phyloP scores from a whole-genome alignment of 2,113 vertebrate species.

The Lampris incognitus region DNA sequence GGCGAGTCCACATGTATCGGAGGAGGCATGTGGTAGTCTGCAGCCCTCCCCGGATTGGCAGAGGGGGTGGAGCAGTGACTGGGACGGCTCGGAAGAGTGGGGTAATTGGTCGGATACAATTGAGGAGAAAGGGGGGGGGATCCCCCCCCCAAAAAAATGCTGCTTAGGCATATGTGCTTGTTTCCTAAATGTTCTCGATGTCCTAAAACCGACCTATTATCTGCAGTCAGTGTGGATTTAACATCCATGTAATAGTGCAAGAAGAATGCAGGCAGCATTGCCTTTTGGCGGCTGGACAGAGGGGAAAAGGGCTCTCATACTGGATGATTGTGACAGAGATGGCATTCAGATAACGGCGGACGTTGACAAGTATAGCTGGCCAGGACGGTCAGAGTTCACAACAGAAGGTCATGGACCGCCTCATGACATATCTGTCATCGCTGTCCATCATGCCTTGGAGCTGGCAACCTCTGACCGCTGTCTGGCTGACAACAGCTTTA shows the following conservation, averaged over 20 bases:
- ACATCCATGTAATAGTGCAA: not conserved
- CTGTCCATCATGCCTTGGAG: slow-evolving; percentile 13
- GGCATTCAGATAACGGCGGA: not conserved
- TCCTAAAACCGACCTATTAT: no score
- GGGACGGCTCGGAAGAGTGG: no score
- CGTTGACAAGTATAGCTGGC: not conserved
- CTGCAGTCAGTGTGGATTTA: not conserved
- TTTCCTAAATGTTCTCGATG: no score
- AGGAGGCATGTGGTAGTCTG: no score
- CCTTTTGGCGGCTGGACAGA: not conserved
- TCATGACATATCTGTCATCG: slow-evolving; percentile 4
- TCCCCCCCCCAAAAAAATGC: no score
- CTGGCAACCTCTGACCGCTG: not conserved
- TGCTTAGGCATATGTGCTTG: no score
- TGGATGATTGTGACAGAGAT: not conserved
- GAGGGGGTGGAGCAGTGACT: no score
- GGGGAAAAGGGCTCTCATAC: not conserved
- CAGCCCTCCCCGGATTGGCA: no score
- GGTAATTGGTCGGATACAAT: no score
- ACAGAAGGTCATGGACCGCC: not conserved
- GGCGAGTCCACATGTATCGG: no score
- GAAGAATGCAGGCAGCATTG: not conserved
- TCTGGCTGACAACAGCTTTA: slow-evolving; percentile 10
- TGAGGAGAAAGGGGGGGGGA: no score
- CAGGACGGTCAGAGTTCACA: not conserved